Percentiles rank a stretch among this genome's conserved stretches.
phyloP scores from a whole-genome alignment of 1,140 invertebrate genomes.

The Babylonia areolata region DNA sequence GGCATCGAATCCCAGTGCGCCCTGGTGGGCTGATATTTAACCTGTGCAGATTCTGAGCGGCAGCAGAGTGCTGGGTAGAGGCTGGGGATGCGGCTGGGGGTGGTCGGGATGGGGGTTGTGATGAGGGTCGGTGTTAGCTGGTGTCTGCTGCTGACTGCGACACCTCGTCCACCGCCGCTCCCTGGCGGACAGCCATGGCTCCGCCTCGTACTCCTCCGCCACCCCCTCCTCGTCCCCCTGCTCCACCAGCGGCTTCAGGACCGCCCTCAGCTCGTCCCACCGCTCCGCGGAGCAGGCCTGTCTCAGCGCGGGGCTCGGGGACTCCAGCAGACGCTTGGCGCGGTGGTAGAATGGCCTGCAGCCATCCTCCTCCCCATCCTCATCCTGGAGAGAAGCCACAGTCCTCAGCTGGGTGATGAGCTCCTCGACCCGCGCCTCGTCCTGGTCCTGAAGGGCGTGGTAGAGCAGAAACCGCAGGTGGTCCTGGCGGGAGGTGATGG shows the following conservation, averaged over 20 bases:
- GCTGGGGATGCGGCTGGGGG: too few species aligned
- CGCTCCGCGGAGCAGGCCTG: slow-evolving; percentile 38
- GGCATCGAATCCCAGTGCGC: too few species aligned
- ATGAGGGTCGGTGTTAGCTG: too few species aligned
- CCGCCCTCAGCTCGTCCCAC: slow-evolving; percentile 41
- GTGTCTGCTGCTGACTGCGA: too few species aligned
- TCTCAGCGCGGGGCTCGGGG: slow-evolving; percentile 42
- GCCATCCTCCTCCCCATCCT: slow-evolving; percentile 41
- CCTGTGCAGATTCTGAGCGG: too few species aligned
- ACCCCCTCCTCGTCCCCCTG: slow-evolving; percentile 41
- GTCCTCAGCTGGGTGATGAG: not conserved
- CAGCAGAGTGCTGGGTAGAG: too few species aligned
- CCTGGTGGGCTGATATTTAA: too few species aligned
- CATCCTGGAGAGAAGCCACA: slow-evolving; percentile 19
- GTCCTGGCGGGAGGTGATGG: slow-evolving; percentile 45
- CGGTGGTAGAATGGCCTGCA: slow-evolving; percentile 38
- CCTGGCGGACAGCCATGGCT: slow-evolving; percentile 52
- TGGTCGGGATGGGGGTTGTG: too few species aligned
- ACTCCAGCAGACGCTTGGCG: slow-evolving; percentile 43
- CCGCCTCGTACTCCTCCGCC: slow-evolving; percentile 53
- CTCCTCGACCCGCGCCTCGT: slow-evolving; percentile 37
- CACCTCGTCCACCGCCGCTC: too few species aligned
- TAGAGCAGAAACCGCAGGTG: slow-evolving; percentile 41
- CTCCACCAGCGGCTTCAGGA: slow-evolving; percentile 38
- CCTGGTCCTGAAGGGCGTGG: slow-evolving; percentile 35